Evolutionary conservation across 2,888 invertebrate genomes (phyloP), one percentile per base, ranked within the genome.

Genomic region (Trichogramma evanescens): DNA sequence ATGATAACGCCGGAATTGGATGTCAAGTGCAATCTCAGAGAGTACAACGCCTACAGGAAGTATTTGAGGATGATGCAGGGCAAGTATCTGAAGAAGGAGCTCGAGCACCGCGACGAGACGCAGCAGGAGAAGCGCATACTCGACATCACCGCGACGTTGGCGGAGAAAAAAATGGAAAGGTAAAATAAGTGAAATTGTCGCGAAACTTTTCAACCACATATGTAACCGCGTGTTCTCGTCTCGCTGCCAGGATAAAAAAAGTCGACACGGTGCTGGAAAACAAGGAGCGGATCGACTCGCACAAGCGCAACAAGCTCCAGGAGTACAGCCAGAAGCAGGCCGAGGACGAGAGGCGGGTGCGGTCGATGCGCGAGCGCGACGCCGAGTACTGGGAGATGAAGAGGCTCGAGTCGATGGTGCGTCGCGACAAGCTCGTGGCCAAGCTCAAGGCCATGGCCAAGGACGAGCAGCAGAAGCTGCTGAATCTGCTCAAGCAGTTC

Each of bases 11-110:
- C 72, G 2, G 66, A 74, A 38, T 69, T 78, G 6, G 74, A 79
- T 52, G 80, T 78, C 0, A 72, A 76, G 42, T 81, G 81, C 63
- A 75, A 76, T 0, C 66, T 80, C 41, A 71, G 69, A 10, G 79
- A 81, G 60, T 81, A 80, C 65, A 81, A 81, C 62, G 70, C 73
- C 58, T 81, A 80, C 63, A 70, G 81, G 59, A 73, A 71, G 42
- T 81, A 79, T 66, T 70, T 80, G 50, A 69, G 70, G 38, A 70
- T 69, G 43, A 43, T 77, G 48, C 69, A 74, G 50, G 68, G 62
- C 3, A 69, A 74, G 6, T 64, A 63, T 39, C 63, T 78, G 26
- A 70, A 67, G 50, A 65, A 63, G 43, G 72, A 73, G 38, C 51
- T 77, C 42, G 63, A 65, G 39, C 63, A 59, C 44, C 58, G 53